These are phyloP conservation scores for Archegozetes longisetosus DNA, from an alignment of 1,140 invertebrate species.

Conservation along the genomic window DNA sequence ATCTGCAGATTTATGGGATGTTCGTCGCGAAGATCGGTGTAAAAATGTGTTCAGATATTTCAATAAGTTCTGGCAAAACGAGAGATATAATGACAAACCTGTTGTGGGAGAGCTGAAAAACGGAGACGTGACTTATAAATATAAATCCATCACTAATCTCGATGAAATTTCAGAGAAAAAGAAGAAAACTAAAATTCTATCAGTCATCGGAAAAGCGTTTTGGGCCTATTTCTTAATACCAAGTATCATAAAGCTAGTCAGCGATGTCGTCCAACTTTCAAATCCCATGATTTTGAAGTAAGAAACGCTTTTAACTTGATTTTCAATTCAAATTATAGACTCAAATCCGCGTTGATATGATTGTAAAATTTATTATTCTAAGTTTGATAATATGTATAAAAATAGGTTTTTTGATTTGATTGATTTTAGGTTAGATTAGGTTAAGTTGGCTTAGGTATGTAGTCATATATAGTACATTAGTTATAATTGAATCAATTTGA, in stretches of 20 bases:
- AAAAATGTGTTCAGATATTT: conserved; percentile 60
- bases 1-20: conserved; percentile 67
- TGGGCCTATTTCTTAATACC: conserved; percentile 69
- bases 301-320: conserved; percentile 18
- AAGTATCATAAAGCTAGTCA: conserved; percentile 52
- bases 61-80: conserved; percentile 54
- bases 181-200: conserved; percentile 23
- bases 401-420: no score
- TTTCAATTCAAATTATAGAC: no score
- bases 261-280: conserved; percentile 71
- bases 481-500: no score
- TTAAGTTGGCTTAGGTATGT: no score
- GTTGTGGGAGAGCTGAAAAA: no score
- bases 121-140: no score
- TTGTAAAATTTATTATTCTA: no score
- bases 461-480: no score
- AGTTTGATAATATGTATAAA: no score
- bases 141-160: no score
- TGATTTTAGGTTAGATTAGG: no score
- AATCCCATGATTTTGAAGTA: conserved; percentile 50
- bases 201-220: conserved; percentile 42
- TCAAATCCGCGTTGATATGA: no score
- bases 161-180: conserved; percentile 11
- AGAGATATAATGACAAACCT: conserved; percentile 28
- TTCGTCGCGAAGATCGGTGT: conserved; percentile 67